A percentile compares a stretch with the other conserved stretches of the same genome.
phyloP scores from a whole-genome alignment of 2,113 vertebrate species.

The Nyctereutes procyonoides region DNA sequence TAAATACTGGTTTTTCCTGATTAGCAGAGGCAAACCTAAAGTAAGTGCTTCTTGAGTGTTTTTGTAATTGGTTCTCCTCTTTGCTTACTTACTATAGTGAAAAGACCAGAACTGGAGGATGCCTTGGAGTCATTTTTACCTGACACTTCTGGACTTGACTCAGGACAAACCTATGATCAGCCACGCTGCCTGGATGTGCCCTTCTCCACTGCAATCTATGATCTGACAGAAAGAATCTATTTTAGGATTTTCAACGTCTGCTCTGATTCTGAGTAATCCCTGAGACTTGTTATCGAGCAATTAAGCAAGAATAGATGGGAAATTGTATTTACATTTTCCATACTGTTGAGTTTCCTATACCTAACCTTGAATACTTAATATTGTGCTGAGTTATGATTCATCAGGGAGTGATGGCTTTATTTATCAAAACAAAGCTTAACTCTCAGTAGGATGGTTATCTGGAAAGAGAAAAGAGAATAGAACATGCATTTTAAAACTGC shows the following conservation, averaged over 20 bases:
- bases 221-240: conserved; percentile 57
- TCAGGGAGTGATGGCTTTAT: not conserved
- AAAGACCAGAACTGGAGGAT: not conserved
- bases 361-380: conserved; percentile 30
- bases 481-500: not conserved
- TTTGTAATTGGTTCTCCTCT: not conserved
- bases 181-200: not conserved
- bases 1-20: not conserved
- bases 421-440: not conserved
- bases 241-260: not conserved
- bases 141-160: not conserved
- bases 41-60: not conserved
- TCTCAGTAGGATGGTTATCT: not conserved
- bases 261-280: conserved; percentile 65
- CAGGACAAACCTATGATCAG: not conserved
- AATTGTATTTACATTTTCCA: conserved; percentile 64
- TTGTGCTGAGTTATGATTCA: conserved; percentile 36
- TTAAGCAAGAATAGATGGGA: conserved; percentile 70
- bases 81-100: not conserved
- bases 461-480: conserved; percentile 27
- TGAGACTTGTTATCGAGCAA: conserved; percentile 69
- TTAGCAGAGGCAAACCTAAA: not conserved
- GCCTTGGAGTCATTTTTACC: not conserved
- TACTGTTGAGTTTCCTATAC: conserved; percentile 27
- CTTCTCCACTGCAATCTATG: not conserved